phyloP scores from a whole-genome alignment of 2,888 invertebrate species.

The Colostygia pectinataria region DNA sequence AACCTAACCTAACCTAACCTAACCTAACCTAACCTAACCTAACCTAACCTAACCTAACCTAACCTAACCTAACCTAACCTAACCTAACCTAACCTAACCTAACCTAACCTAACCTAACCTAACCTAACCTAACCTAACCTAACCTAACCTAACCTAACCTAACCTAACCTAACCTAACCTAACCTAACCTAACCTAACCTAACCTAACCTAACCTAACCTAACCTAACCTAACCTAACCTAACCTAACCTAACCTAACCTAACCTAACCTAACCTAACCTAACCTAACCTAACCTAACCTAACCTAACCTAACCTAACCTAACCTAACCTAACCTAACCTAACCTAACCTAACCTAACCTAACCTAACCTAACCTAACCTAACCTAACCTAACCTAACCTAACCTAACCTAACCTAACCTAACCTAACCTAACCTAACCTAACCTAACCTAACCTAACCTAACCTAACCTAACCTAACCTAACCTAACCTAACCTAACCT shows the following conservation, averaged over 20 bases:
- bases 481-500: slow-evolving; percentile 23
- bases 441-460: slow-evolving; percentile 31
- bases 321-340: slow-evolving; percentile 15
- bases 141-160: slow-evolving; percentile 15
- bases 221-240: slow-evolving; percentile 18
- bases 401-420: slow-evolving; percentile 32
- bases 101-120: slow-evolving; percentile 21
- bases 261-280: slow-evolving; percentile 15
- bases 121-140: slow-evolving; percentile 31
- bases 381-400: slow-evolving; percentile 32
- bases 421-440: slow-evolving; percentile 35
- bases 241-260: slow-evolving; percentile 24
- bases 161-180: slow-evolving; percentile 4
- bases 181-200: slow-evolving; percentile 3
- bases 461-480: slow-evolving; percentile 26
- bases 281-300: neutral
- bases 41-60: slow-evolving; percentile 34
- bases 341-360: slow-evolving; percentile 25
- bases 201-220: slow-evolving; percentile 3
- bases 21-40: no score
- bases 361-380: slow-evolving; percentile 28
- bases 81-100: slow-evolving; percentile 20
- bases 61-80: slow-evolving; percentile 29
- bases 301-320: slow-evolving; percentile 25
- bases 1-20: slow-evolving; percentile 40